Base-by-base conservation (phyloP, 2,888 invertebrate species). In the Lissocephala sabroskyi region DNA sequence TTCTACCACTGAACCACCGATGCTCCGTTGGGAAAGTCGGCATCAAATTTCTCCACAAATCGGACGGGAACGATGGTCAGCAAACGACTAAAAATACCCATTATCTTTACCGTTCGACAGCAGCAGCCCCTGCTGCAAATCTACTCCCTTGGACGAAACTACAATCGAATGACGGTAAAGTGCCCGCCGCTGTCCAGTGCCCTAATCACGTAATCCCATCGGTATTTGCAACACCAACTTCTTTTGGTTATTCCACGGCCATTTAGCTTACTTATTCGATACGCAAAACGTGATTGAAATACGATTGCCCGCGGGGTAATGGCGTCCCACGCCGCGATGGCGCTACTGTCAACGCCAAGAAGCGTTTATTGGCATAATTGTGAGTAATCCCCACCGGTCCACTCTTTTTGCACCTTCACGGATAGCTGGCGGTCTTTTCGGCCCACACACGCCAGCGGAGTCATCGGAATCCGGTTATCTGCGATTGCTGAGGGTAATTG, bases 311-410 rank as follows among this genome's bases (percentile, higher is more conserved):
- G n/a, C n/a, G n/a, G 17, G 7, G 23, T 7, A 2, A 14, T 30
- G 43, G 33, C 44, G 41, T 18, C 50, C 45, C 45, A 50, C 50
- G 41, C 28, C 41, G 16, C 10, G n/a, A 14, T 36, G 42, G 42
- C 53, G 45, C 53, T 45, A 23, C 16, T 41, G 36, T 42, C 52
- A 30, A 29, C 39, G 10, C 30, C 39, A 13, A 28, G 23, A 36
- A 48, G 49, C 47, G 32, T 43, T 59, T 62, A 70, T 70, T 65
- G 65, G 66, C 56, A 52, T 70, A 70, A 67, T 74, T 62, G 59
- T 55, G 45, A 41, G 41, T 41, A 48, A 16, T 47, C 36, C 13
- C 43, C 44, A 37, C 14, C 23, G 11, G 9, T 7, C 57, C 46
- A 52, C 49, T 46, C 23, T 16, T 35, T 35, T 4, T 7, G 35